Evolutionary conservation across 2,888 invertebrate genomes (phyloP).

Genomic region (Aphelenchoides bicaudatus): DNA sequence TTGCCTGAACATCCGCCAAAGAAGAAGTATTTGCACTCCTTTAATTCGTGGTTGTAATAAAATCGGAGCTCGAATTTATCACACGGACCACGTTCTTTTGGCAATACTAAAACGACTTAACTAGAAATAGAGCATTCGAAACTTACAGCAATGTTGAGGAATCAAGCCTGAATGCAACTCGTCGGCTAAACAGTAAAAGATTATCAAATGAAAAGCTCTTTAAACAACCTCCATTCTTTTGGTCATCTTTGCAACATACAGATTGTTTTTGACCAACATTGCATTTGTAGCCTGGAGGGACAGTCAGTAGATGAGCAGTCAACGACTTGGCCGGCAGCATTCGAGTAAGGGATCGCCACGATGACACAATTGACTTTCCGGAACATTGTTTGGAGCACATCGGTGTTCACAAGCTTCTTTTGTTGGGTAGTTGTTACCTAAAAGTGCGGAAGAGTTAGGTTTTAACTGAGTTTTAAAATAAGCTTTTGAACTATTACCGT

Average conservation of each 20-base stretch:
- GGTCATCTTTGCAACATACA: conserved; percentile 54
- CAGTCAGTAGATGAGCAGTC: conserved; percentile 53
- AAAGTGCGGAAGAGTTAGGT: too few relatives aligned
- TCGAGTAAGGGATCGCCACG: too few relatives aligned
- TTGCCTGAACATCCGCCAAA: conserved; percentile 60
- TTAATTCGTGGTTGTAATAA: conserved; percentile 37
- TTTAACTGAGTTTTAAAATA: too few relatives aligned
- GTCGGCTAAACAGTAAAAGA: conserved; percentile 34
- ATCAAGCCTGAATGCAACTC: conserved; percentile 35
- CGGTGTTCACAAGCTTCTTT: conserved; percentile 42
- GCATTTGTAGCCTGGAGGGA: conserved; percentile 54
- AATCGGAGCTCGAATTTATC: conserved; percentile 58
- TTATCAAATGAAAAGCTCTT: neutral
- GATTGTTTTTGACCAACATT: conserved; percentile 42
- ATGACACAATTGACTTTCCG: neutral
- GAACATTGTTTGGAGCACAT: conserved; percentile 36
- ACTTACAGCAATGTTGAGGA: conserved; percentile 13
- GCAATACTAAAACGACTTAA: conserved; percentile 27
- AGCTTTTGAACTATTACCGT: too few relatives aligned
- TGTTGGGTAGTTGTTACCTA: conserved; percentile 56
- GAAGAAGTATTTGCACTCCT: conserved; percentile 60
- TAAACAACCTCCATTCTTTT: conserved; percentile 32
- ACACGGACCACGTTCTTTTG: conserved; percentile 60
- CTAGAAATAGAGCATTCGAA: neutral
- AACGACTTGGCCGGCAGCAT: conserved; percentile 43